A percentile compares a stretch with the other conserved stretches of the same genome.
phyloP scores from a whole-genome alignment of 2,797 vertebrate genomes.

The Neosalanx taihuensis region DNA sequence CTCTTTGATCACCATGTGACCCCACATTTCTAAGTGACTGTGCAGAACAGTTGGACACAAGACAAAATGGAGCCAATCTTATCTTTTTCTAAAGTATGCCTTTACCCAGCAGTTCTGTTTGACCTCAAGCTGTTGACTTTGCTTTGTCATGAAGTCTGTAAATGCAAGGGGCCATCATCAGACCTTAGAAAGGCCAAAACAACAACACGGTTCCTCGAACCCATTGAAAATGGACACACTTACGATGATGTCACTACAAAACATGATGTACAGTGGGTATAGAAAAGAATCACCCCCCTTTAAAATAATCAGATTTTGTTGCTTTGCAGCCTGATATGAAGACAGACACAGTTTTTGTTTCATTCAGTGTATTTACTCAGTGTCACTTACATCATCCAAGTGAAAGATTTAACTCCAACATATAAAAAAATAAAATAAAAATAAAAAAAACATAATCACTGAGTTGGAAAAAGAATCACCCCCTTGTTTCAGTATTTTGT shows the following conservation, averaged over 20 bases:
- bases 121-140: slow-evolving; percentile 37
- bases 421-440: no score
- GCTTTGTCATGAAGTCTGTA: slow-evolving; percentile 24
- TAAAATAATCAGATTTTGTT: no score
- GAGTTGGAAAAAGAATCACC: no score
- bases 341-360: no score
- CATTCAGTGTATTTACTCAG: no score
- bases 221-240: not conserved
- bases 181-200: slow-evolving; percentile 18
- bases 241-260: not conserved
- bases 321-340: no score
- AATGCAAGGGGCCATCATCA: slow-evolving; percentile 15
- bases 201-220: slow-evolving; percentile 8
- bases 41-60: not conserved
- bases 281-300: no score
- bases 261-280: not conserved
- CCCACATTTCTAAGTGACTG: slow-evolving; percentile 7
- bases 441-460: no score
- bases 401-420: no score
- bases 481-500: no score
- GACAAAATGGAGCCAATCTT: slow-evolving; percentile 25
- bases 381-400: no score
- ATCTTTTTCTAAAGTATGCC: slow-evolving; percentile 37
- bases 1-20: not conserved
- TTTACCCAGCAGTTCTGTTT: slow-evolving; percentile 24